Base-by-base conservation (phyloP, 1,140 invertebrate genomes). In the Drosophila rufa region DNA sequence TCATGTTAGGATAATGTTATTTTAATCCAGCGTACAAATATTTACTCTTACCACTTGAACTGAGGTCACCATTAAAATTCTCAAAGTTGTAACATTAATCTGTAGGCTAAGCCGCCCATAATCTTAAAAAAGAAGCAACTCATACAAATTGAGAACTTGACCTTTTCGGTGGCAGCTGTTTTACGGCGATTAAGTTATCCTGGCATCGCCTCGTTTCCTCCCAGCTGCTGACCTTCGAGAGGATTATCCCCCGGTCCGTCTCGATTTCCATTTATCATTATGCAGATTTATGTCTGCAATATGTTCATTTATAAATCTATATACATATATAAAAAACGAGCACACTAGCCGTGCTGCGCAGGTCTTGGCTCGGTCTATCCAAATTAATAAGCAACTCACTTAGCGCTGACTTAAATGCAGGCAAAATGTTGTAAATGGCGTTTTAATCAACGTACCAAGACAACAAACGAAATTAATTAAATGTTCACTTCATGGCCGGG, bases 381-480 rank as follows among this genome's bases (percentile, higher is more conserved):
- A 69, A 89, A 87, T 84, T 84, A 89, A 90, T 84, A 87, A 89
- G 84, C 80, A 71, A 64, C 74, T 66, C 58, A 58, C 73, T 84
- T 83, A 58, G 62, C 67, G 56, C 53, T 55, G 68, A 75, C 73
- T 83, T 75, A 68, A 80, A 83, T 68, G 59, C 77, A 74, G 50
- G 74, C 80, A 70, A 78, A 87, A 78, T 71, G 51, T 83, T 89
- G 71, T 89, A 87, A 87, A 87, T 87, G 69, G 77, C 68, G 80
- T 80, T 87, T 87, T 87, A 89, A 84, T 89, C 85, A 86, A 76
- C 65, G 77, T 59, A 47, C 76, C 62, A 75, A 68, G 65, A 56
- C 77, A 75, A 75, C 80, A 84, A 84, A 82, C 78, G 61, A 75
- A 89, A 87, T 87, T 87, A 87, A 89, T 89, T 89, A 90, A 90